Evolutionary conservation across 2,113 vertebrate species (phyloP).

Genomic region (Aspidoscelis tigris): DNA sequence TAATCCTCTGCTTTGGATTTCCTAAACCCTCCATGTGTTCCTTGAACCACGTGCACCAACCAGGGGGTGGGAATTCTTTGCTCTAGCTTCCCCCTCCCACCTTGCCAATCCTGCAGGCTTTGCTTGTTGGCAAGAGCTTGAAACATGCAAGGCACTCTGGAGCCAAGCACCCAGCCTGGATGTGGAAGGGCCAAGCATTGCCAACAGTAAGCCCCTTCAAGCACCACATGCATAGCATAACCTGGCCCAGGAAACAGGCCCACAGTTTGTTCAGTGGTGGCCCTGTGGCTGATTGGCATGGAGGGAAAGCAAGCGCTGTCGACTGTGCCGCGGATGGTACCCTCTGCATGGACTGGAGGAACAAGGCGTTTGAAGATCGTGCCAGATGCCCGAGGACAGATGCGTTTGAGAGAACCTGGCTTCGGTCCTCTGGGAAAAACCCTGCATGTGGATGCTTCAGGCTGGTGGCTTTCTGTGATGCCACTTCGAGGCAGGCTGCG

Average conservation of each 20-base stretch:
- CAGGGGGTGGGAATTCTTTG: fast-evolving
- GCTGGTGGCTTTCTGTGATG: not conserved
- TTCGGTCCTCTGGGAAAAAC: not conserved
- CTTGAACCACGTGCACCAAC: not conserved
- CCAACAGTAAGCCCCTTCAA: not conserved
- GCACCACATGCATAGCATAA: not conserved
- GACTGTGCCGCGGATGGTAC: not conserved
- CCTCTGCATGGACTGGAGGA: not conserved
- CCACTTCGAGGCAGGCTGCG: not conserved
- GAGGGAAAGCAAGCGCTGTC: too few relatives aligned
- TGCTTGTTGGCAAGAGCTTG: not conserved
- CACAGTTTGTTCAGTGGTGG: not conserved
- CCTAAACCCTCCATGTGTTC: not conserved
- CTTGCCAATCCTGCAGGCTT: not conserved
- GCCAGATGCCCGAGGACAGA: not conserved
- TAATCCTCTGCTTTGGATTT: too few relatives aligned
- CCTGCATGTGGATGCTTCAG: too few relatives aligned
- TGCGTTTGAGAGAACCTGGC: not conserved
- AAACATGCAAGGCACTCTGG: not conserved
- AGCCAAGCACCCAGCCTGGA: not conserved
- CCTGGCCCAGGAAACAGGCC: not conserved
- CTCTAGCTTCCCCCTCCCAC: not conserved
- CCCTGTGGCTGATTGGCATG: not conserved
- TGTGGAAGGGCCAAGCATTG: not conserved
- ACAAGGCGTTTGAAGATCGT: not conserved